Evolutionary conservation across 2,888 invertebrate species (phyloP).

Genomic region (Ashinkailepas kermadecensis): DNA sequence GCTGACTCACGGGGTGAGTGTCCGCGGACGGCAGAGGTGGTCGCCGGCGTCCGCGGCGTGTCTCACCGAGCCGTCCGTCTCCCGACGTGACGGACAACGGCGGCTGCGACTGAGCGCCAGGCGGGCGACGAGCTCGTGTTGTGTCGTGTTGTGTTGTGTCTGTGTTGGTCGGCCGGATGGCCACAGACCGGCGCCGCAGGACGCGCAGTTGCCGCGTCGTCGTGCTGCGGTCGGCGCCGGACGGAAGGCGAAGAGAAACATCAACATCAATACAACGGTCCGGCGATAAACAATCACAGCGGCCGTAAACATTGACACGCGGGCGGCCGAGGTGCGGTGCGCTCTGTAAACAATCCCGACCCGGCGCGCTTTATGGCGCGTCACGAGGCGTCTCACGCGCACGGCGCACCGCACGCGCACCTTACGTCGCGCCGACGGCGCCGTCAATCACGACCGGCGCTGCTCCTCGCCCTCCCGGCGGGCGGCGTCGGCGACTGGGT

Average conservation of each 20-base stretch:
- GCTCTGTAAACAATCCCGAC: background rate
- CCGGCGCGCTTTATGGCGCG: background rate
- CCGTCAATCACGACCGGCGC: background rate
- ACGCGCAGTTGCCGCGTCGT: too few species aligned
- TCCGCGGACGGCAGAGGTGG: too few species aligned
- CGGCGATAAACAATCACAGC: background rate
- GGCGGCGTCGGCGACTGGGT: background rate
- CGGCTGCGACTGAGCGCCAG: too few species aligned
- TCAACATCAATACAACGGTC: background rate
- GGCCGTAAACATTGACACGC: background rate
- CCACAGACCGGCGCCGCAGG: too few species aligned
- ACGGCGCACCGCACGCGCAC: background rate
- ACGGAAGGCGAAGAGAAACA: background rate
- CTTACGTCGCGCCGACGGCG: background rate
- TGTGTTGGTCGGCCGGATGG: too few species aligned
- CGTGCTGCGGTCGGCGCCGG: too few species aligned
- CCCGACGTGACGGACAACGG: too few species aligned
- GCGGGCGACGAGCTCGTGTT: too few species aligned
- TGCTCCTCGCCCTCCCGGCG: background rate
- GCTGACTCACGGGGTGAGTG: background rate
- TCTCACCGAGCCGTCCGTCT: too few species aligned
- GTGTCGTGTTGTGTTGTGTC: too few species aligned
- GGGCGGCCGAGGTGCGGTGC: background rate
- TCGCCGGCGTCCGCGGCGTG: too few species aligned
- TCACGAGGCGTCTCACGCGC: background rate